Conservation (phyloP, 2,797 vertebrate species). For the Sebastes trivittatus region DNA sequence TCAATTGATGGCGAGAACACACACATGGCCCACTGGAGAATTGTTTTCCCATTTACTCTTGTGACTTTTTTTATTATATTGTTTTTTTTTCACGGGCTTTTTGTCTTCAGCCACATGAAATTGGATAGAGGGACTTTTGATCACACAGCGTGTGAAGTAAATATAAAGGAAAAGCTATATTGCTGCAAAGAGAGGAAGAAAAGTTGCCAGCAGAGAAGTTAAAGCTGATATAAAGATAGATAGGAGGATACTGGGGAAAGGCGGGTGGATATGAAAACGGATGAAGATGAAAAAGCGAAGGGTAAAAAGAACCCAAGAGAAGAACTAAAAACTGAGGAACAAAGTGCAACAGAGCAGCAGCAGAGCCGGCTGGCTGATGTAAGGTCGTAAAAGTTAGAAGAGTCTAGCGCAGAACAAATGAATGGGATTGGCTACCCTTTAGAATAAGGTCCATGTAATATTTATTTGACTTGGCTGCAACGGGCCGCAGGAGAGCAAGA, state of each 20-base stretch:
- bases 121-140: conserved; percentile 62
- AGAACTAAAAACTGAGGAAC: background rate
- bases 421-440: conserved; percentile 24
- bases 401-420: conserved; percentile 35
- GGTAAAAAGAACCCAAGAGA: background rate
- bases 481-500: conserved; percentile 36
- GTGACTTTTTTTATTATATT: conserved; percentile 42
- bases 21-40: conserved; percentile 43
- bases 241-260: background rate
- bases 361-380: conserved; percentile 34
- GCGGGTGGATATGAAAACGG: background rate
- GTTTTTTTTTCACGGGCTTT: conserved; percentile 44
- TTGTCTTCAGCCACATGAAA: conserved; percentile 60
- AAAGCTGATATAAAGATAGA: conserved; percentile 16
- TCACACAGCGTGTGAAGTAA: conserved; percentile 51
- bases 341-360: conserved; percentile 7
- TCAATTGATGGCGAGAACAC: conserved; percentile 57
- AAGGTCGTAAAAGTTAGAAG: conserved; percentile 40
- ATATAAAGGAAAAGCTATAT: conserved; percentile 27
- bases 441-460: conserved; percentile 52
- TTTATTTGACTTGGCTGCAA: conserved; percentile 46
- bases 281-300: background rate
- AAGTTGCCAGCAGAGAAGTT: conserved; percentile 9
- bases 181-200: background rate
- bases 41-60: conserved; percentile 58